A percentile compares a stretch with the other conserved stretches of the same genome.
These are phyloP conservation scores for Bubo blakistoni DNA, from an alignment of 2,113 vertebrate species.

Conservation along the genomic window DNA sequence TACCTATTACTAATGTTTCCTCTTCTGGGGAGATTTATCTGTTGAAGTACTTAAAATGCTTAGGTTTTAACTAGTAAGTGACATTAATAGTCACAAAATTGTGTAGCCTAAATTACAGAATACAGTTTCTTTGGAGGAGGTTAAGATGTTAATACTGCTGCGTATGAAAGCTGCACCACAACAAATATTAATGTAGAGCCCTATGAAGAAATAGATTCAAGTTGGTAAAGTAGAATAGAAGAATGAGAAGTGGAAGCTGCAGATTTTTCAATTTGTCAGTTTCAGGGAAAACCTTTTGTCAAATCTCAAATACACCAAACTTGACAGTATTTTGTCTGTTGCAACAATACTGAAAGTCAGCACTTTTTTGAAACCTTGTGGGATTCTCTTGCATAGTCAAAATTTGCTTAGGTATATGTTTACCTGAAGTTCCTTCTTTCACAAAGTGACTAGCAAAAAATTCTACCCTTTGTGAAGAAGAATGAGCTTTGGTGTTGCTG, in stretches of 20 bases:
- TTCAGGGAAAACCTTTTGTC: background rate
- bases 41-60: background rate
- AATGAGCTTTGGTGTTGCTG: background rate
- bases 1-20: background rate
- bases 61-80: background rate
- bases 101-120: background rate
- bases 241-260: background rate
- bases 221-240: background rate
- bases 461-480: background rate
- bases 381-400: background rate
- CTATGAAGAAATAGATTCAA: slow-evolving; percentile 37
- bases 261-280: background rate
- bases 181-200: slow-evolving; percentile 81
- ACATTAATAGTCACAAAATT: background rate
- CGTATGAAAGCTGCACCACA: slow-evolving; percentile 49
- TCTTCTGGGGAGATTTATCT: background rate
- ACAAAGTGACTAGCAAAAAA: background rate
- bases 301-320: background rate
- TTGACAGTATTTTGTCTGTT: background rate
- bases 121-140: background rate
- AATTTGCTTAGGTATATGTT: background rate
- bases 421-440: background rate
- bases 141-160: slow-evolving; percentile 34
- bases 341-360: background rate
- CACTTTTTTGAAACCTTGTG: background rate